Evolutionary conservation across 2,797 vertebrate species (phyloP), one percentile per base, ranked within the genome.

Genomic region (Channallabes apus): DNA sequence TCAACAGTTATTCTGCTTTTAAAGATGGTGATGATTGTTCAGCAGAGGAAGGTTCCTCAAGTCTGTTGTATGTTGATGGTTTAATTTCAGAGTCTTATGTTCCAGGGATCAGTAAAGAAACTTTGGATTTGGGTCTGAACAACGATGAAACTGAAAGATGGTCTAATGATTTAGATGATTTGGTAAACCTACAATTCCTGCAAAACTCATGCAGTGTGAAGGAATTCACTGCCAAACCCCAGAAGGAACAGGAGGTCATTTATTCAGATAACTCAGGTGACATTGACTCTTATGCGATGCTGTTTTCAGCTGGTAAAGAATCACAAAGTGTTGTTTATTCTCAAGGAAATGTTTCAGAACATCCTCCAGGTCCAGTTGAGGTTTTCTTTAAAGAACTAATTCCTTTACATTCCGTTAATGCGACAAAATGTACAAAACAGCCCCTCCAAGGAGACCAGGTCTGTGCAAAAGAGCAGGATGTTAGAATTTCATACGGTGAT

Each of bases 221-320:
- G 29, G 87, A 85, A 73, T 88, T 85, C 32, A 84, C 59, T 1
- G 69, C 83, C 75, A 77, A 77, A 76, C 76, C 88, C 12, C 86
- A 90, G 15, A 64, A 65, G 22, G 75, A 86, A 54, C 82, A 87
- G 75, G 88, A 89, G 75, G 86, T 88, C 54, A 87, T 91, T 88
- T 88, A 80, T 81, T 87, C 87, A 18, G 84, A 88, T 20, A 79
- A 27, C 76, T 86, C 69, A 0, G 86, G 62, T 79, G 62, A 62
- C 51, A 71, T 65, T 4, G 85, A 84, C 84, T 87, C 86, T 32
- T 72, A n/a, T n/a, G 51, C 46, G 32, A 64, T 82, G 41, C 64
- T 51, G 29, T 27, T 76, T 51, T 27, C 73, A 81, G 72, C 64
- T 78, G 61, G 65, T 61, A 72, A 56, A 71, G 71, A 76, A n/a